Conservation (phyloP, 2,888 invertebrate species). For the Caenorhabditis afra region DNA sequence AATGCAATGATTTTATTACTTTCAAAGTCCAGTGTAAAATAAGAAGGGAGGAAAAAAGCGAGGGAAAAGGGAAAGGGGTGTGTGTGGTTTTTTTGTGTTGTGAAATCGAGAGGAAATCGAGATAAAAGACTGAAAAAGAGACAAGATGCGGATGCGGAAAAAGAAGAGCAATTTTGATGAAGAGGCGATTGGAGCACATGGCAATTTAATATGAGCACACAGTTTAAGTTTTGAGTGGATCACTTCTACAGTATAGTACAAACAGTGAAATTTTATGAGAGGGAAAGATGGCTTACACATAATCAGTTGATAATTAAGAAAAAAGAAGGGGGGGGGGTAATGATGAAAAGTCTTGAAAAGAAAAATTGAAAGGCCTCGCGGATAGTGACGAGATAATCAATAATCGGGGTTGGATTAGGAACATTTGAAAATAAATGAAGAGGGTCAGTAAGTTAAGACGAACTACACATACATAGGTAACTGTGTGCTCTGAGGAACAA, state of each 20-base stretch:
- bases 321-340: not conserved
- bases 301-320: not conserved
- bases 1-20: not conserved
- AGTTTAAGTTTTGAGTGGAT: slow-evolving; percentile 35
- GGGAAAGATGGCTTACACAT: slow-evolving; percentile 32
- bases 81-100: too few species aligned
- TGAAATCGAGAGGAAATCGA: slow-evolving; percentile 31
- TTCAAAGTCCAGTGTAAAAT: slow-evolving; percentile 1
- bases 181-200: slow-evolving; percentile 12
- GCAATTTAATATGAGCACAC: slow-evolving; percentile 58
- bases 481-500: slow-evolving; percentile 55
- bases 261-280: slow-evolving; percentile 15
- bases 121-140: slow-evolving; percentile 45
- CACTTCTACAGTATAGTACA: slow-evolving; percentile 55
- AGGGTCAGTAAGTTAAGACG: not conserved
- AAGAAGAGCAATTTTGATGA: slow-evolving; percentile 5
- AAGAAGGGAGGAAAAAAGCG: not conserved
- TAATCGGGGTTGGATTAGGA: not conserved
- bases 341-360: not conserved
- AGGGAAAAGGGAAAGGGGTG: slow-evolving; percentile 1
- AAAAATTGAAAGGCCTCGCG: slow-evolving; percentile 42
- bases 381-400: slow-evolving; percentile 34
- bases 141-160: slow-evolving; percentile 31
- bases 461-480: slow-evolving; percentile 57
- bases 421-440: not conserved